A percentile compares a stretch with the other conserved stretches of the same genome.
Evolutionary conservation across 2,113 vertebrate species (phyloP).

Genomic region (Dolichallabes microphthalmus): DNA sequence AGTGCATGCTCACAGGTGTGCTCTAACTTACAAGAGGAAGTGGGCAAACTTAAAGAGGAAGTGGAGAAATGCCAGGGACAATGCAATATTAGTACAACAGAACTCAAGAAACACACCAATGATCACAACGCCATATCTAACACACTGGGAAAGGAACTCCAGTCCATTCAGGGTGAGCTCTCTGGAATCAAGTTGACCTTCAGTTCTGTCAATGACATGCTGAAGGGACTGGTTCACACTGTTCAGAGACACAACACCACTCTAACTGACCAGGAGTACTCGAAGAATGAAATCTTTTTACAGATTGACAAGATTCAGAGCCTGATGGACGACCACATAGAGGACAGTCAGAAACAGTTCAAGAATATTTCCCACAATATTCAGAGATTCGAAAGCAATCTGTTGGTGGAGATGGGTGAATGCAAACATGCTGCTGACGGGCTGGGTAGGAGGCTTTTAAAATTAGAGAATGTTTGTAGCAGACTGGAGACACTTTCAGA

Average conservation of each 20-base stretch:
- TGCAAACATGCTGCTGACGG: constrained; percentile 67
- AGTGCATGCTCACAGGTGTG: constrained; percentile 75
- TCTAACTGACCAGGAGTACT: constrained; percentile 70
- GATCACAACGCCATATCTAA: constrained; percentile 77
- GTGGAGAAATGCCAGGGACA: constrained; percentile 72
- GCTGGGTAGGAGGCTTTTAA: constrained; percentile 77
- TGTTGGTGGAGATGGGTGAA: constrained; percentile 70
- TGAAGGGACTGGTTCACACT: constrained; percentile 78
- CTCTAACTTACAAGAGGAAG: constrained; percentile 76
- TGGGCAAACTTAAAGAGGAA: constrained; percentile 76
- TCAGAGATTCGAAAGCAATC: constrained; percentile 62
- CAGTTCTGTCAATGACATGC: constrained; percentile 77
- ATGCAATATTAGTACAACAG: constrained; percentile 56
- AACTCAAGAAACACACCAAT: constrained; percentile 72
- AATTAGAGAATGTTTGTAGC: constrained; percentile 81
- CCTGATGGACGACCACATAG: constrained; percentile 68
- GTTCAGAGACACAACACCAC: constrained; percentile 76
- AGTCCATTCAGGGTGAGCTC: constrained; percentile 80
- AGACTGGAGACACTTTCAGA: constrained; percentile 76
- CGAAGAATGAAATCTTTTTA: constrained; percentile 75
- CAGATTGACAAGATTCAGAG: constrained; percentile 81
- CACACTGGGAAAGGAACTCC: constrained; percentile 73
- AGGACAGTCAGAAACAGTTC: constrained; percentile 74
- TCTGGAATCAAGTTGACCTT: constrained; percentile 74
- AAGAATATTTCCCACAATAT: constrained; percentile 67